phyloP scores from a whole-genome alignment of 1,140 invertebrate species.

The Chymomyza costata region DNA sequence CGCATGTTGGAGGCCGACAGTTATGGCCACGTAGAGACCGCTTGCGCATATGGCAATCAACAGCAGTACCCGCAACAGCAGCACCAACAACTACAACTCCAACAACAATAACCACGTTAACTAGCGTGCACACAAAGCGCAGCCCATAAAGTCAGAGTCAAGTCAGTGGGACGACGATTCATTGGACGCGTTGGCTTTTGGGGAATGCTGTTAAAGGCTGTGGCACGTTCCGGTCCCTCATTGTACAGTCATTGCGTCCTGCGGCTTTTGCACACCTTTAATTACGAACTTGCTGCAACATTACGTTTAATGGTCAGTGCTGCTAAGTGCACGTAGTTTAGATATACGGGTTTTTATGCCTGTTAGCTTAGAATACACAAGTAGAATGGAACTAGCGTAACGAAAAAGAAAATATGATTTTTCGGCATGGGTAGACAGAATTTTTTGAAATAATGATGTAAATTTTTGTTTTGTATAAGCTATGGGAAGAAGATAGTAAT shows the following conservation, averaged over 20 bases:
- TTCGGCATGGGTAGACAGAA: no score
- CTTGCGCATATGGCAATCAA: constrained; percentile 60
- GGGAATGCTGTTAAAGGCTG: constrained; percentile 1
- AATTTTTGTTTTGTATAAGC: no score
- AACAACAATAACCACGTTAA: constrained; percentile 42
- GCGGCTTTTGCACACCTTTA: constrained; percentile 49
- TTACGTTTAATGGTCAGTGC: constrained; percentile 52
- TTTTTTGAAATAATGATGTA: no score
- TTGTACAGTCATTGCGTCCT: constrained; percentile 38
- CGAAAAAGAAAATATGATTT: no score
- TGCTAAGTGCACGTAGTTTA: constrained; percentile 30
- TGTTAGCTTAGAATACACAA: no score
- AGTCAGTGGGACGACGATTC: constrained; percentile 1
- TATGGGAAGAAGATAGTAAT: no score
- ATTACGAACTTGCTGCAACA: constrained; percentile 58
- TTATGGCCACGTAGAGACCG: constrained; percentile 58
- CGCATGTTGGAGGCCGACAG: constrained; percentile 9
- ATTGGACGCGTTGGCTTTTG: constrained; percentile 27
- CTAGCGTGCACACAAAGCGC: constrained; percentile 32
- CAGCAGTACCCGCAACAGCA: constrained; percentile 20
- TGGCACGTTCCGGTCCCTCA: constrained; percentile 12
- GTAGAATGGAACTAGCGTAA: no score
- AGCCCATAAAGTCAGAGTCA: constrained; percentile 1
- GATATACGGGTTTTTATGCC: no score
- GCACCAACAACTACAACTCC: constrained; percentile 23